A percentile compares a stretch with the other conserved stretches of the same genome.
phyloP scores from a whole-genome alignment of 2,888 invertebrate species.

The Temnothorax rugatulus region DNA sequence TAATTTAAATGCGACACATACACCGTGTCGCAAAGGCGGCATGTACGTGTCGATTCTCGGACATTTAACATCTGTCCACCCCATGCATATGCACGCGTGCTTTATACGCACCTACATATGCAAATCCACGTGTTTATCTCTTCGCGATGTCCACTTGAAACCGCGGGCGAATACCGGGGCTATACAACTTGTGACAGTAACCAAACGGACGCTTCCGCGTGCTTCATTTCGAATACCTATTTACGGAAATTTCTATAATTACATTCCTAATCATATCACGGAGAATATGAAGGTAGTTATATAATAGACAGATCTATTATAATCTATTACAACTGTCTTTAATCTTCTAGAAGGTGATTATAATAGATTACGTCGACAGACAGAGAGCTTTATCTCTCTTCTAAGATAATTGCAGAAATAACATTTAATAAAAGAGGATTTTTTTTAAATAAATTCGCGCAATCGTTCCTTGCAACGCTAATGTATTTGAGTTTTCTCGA shows the following conservation, averaged over 20 bases:
- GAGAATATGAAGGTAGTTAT: not conserved
- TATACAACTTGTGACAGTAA: conserved; percentile 3
- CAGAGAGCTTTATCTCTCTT: too few species aligned
- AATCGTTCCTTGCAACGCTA: not conserved
- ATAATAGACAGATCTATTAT: not conserved
- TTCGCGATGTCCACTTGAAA: conserved; percentile 9
- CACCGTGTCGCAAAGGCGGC: not conserved
- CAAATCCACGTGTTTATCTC: conserved; percentile 18
- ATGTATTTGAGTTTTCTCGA: conserved; percentile 4
- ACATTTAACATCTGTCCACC: conserved; percentile 41
- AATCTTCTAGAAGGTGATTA: not conserved
- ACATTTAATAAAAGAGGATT: not conserved
- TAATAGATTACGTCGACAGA: not conserved
- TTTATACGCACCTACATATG: conserved; percentile 14
- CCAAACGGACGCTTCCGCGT: not conserved
- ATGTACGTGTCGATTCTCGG: conserved; percentile 10
- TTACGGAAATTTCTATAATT: not conserved
- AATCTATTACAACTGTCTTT: too few species aligned
- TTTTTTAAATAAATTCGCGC: not conserved
- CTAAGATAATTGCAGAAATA: too few species aligned
- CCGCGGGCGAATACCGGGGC: not conserved
- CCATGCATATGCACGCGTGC: conserved; percentile 22
- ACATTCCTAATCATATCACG: not conserved
- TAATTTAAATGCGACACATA: conserved; percentile 33
- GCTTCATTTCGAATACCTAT: not conserved